Evolutionary conservation across 92 coral and sea anemone species (phyloP).

Genomic region (Zoanthus sociatus): DNA sequence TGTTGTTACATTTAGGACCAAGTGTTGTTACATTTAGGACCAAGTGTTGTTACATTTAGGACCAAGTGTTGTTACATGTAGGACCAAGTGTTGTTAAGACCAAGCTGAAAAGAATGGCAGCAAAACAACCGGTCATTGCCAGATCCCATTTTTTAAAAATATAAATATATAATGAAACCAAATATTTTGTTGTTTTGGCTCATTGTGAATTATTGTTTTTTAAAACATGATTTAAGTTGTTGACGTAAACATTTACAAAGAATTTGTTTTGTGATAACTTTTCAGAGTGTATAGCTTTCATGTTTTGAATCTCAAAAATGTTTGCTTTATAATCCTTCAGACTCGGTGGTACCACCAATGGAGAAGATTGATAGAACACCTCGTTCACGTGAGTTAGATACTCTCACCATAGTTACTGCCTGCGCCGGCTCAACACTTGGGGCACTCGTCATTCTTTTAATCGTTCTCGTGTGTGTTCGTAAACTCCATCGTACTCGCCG

Average conservation of each 20-base stretch:
- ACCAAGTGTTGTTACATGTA: too few relatives aligned
- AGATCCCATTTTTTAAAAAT: too few relatives aligned
- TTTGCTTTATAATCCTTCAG: background rate
- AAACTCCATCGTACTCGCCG: constrained; percentile 92
- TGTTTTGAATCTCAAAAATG: background rate
- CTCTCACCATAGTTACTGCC: constrained; percentile 93
- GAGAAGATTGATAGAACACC: background rate
- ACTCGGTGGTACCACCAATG: background rate
- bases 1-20: too few relatives aligned
- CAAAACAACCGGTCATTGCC: too few relatives aligned
- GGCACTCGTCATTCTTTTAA: constrained; percentile 83
- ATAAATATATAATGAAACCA: background rate
- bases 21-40: too few relatives aligned
- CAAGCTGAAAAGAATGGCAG: too few relatives aligned
- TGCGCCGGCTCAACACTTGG: constrained; percentile 97
- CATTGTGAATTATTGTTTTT: too few relatives aligned
- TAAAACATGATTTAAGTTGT: too few relatives aligned
- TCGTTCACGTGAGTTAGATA: constrained; percentile 69
- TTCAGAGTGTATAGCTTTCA: background rate
- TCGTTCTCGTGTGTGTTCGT: constrained; percentile 83
- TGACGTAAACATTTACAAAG: too few relatives aligned
- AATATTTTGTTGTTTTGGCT: background rate
- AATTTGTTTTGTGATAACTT: background rate
- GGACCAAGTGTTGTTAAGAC: too few relatives aligned
- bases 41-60: too few relatives aligned